A percentile compares a stretch with the other conserved stretches of the same genome.
phyloP scores from a whole-genome alignment of 2,113 vertebrate genomes.

The Amphiprion percula region DNA sequence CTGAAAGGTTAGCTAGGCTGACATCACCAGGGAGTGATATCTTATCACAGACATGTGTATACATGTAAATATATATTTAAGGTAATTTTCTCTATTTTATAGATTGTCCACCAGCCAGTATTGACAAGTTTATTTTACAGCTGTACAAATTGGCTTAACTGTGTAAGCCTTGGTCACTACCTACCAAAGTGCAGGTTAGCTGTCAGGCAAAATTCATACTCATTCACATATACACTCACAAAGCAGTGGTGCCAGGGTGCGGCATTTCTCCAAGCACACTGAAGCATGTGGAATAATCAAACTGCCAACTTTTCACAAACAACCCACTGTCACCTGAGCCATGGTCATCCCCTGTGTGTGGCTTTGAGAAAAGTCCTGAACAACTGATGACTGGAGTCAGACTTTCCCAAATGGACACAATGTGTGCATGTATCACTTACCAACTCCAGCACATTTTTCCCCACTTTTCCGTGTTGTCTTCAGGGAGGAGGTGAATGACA shows the following conservation, averaged over 20 bases:
- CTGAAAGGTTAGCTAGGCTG: no score
- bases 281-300: no score
- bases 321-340: no score
- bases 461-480: conserved; percentile 13
- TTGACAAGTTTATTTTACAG: conserved; percentile 1
- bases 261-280: no score
- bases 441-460: background rate
- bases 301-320: no score
- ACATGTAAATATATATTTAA: no score
- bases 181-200: conserved; percentile 32
- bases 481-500: conserved; percentile 97
- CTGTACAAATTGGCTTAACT: background rate
- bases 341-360: background rate
- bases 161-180: background rate
- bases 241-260: no score
- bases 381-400: conserved; percentile 33
- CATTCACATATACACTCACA: background rate
- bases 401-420: conserved; percentile 10
- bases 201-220: conserved; percentile 1
- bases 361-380: conserved; percentile 8
- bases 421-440: background rate
- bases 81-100: no score
- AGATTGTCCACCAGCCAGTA: no score
- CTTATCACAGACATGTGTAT: no score
- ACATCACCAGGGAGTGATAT: no score